phyloP scores from a whole-genome alignment of 1,140 invertebrate species.

The Drosophila bifasciata region DNA sequence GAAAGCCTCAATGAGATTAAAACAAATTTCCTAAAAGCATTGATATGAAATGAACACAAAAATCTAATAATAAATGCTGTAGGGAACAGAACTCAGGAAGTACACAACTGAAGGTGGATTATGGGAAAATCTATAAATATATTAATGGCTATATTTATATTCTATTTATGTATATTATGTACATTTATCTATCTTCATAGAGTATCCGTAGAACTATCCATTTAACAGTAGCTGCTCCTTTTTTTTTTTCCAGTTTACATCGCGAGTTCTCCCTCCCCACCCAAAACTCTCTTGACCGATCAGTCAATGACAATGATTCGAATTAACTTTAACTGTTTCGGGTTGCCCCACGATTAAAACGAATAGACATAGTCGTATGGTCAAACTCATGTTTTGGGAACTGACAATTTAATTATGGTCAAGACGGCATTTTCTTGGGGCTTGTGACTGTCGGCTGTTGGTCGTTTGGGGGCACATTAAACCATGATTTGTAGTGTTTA shows the following conservation, averaged over 20 bases:
- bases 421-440: conserved; percentile 25
- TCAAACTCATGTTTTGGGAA: conserved; percentile 41
- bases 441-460: conserved; percentile 25
- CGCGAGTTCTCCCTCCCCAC: too few species aligned
- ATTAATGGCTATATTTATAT: too few species aligned
- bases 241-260: too few species aligned
- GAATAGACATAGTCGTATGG: conserved; percentile 10
- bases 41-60: conserved; percentile 19
- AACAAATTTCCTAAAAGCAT: conserved; percentile 40
- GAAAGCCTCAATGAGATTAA: conserved; percentile 31
- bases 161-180: too few species aligned
- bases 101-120: background rate
- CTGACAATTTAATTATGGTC: conserved; percentile 69
- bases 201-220: too few species aligned
- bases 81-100: conserved; percentile 6
- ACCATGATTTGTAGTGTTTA: conserved; percentile 67
- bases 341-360: too few species aligned
- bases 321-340: conserved; percentile 29
- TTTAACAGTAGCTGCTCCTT: too few species aligned
- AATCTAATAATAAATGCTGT: conserved; percentile 8
- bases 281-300: too few species aligned
- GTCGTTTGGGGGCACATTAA: conserved; percentile 54
- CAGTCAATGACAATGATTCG: conserved; percentile 2
- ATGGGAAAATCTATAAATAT: conserved; percentile 17
- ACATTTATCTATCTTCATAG: too few species aligned